phyloP scores from a whole-genome alignment of 2,113 vertebrate genomes.

The Micronisus gabar region DNA sequence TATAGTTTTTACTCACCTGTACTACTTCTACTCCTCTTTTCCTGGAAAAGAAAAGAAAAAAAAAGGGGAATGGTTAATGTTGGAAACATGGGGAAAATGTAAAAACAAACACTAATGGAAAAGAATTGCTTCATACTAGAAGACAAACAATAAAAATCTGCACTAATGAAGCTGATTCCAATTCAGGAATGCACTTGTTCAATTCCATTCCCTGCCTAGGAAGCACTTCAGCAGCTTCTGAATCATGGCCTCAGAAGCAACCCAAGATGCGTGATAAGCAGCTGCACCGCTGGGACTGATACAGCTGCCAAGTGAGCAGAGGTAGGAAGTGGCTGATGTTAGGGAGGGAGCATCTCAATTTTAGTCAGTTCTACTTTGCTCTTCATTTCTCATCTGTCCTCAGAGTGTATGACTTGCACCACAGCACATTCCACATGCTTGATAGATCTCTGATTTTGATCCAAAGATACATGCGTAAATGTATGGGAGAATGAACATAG shows the following conservation, averaged over 20 bases:
- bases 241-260: neutral
- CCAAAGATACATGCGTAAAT: neutral
- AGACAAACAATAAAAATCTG: neutral
- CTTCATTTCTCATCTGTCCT: neutral
- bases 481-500: neutral
- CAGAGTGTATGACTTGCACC: neutral
- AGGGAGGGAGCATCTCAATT: neutral
- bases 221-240: neutral
- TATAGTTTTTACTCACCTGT: conserved; percentile 82
- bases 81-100: neutral
- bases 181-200: neutral
- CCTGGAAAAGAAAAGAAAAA: conserved; percentile 73
- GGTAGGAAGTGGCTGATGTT: neutral
- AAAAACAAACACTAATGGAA: neutral
- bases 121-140: neutral
- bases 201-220: neutral
- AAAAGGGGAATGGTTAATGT: conserved; percentile 23
- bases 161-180: neutral
- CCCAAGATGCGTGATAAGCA: neutral
- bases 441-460: neutral
- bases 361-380: neutral
- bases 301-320: neutral
- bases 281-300: neutral
- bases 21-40: conserved; percentile 97
- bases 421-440: neutral